Evolutionary conservation across 2,113 vertebrate genomes (phyloP).

Genomic region (Chelonoidis abingdonii): DNA sequence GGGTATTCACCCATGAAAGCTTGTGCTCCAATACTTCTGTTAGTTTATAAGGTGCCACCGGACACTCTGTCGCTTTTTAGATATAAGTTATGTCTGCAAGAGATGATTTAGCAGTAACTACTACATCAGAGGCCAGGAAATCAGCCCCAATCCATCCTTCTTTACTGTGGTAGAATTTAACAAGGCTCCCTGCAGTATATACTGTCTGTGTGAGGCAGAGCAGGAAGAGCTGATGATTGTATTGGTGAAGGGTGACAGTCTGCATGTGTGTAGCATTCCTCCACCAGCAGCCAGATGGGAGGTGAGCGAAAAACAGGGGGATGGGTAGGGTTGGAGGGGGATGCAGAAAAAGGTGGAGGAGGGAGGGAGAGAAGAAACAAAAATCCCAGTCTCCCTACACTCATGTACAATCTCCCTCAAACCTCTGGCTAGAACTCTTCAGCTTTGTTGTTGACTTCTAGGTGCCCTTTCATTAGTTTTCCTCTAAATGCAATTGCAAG

Average conservation of each 20-base stretch:
- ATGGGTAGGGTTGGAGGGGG: background rate
- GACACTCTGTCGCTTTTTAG: background rate
- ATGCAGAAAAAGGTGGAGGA: background rate
- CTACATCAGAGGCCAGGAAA: background rate
- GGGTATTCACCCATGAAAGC: no score
- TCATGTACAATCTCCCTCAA: background rate
- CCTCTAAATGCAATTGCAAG: accelerated
- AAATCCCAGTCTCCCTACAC: accelerated
- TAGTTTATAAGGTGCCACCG: no score
- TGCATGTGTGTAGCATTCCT: background rate
- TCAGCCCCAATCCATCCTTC: background rate
- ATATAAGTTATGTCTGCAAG: background rate
- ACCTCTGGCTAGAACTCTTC: accelerated
- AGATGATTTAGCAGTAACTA: background rate
- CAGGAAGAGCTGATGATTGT: background rate
- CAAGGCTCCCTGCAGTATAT: background rate
- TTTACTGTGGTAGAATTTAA: background rate
- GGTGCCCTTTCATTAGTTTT: background rate
- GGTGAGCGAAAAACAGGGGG: background rate
- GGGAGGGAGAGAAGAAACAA: background rate
- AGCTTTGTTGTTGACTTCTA: background rate
- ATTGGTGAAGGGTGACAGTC: background rate
- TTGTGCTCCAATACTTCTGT: no score
- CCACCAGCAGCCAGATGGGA: background rate
- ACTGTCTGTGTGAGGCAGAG: background rate